Evolutionary conservation across 2,113 vertebrate genomes (phyloP).

Genomic region (Suncus etruscus): DNA sequence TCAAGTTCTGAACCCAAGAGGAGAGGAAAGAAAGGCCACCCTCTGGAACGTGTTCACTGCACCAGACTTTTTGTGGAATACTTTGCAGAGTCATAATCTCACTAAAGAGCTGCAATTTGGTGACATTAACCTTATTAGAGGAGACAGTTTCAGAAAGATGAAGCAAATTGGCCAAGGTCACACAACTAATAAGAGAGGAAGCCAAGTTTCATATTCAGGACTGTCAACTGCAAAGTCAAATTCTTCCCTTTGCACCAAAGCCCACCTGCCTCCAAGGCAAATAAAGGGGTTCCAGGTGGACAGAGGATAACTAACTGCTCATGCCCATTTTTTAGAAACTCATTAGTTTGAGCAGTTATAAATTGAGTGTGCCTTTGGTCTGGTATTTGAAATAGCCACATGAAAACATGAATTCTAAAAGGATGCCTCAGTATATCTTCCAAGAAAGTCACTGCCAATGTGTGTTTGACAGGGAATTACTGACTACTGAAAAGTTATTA

Average conservation of each 20-base stretch:
- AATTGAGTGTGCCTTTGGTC: background rate
- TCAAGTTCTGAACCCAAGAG: conserved; percentile 24
- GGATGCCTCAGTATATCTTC: background rate
- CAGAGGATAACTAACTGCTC: background rate
- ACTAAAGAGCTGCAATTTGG: background rate
- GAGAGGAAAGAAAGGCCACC: background rate
- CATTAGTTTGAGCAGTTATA: background rate
- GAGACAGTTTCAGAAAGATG: conserved; percentile 46
- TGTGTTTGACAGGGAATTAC: conserved; percentile 2
- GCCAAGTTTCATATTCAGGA: background rate
- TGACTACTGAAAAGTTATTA: background rate
- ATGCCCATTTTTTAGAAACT: background rate
- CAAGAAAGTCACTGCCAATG: background rate
- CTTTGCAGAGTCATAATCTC: background rate
- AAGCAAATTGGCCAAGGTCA: conserved; percentile 10
- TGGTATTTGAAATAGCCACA: background rate
- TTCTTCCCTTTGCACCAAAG: background rate
- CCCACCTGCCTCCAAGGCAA: background rate
- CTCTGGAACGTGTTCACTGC: background rate
- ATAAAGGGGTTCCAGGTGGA: background rate
- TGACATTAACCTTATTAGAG: conserved; percentile 38
- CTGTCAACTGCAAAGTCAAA: background rate
- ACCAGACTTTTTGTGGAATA: background rate
- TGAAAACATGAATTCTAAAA: conserved; percentile 9
- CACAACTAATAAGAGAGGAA: background rate